Evolutionary conservation across 2,888 invertebrate genomes (phyloP), one percentile per base, ranked within the genome.

Genomic region (Empis livida): DNA sequence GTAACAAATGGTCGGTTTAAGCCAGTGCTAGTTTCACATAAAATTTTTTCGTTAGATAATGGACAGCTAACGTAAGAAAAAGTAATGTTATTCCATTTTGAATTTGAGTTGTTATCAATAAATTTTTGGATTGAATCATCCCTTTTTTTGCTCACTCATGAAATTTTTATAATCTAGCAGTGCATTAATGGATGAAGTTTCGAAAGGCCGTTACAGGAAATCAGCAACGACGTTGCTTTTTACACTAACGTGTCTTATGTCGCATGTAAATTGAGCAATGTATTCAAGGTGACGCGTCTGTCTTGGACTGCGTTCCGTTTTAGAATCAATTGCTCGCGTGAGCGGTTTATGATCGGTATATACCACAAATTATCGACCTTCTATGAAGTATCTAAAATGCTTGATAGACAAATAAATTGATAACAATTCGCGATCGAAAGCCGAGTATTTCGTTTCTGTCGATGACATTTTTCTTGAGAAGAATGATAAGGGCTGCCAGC

Each of bases 361-460:
- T 2, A 50, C 8, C n/a, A 44, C 44, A 20, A 50, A 59, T 39
- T 58, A 23, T 43, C 59, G 49, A 0, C 59, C 64, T 55, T 70
- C 68, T 0, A 69, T 46, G 54, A 65, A 58, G 30, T 62, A 55
- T 11, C 59, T 50, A 50, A 68, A 70, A 46, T 64, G 53, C 42
- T 58, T 56, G 1, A 68, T 65, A 0, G 49, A 30, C 6, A 40
- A 5, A 11, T 45, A 43, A 4, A 49, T 40, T 9, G 47, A 44
- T 5, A 47, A 15, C 10, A 49, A 11, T 35, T 47, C 47, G 15
- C 47, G 6, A n/a, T 47, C 44, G n/a, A 47, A 47, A 10, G 47
- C 38, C 1, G 42, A 49, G 11, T 49, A 49, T 2, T 23, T 42
- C 1, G 39, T 23, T 35, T 49, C 42, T 8, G 49, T 14, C 5